These are phyloP conservation scores for Pseudochromis fuscus DNA, from an alignment of 2,797 vertebrate genomes.

Conservation along the genomic window DNA sequence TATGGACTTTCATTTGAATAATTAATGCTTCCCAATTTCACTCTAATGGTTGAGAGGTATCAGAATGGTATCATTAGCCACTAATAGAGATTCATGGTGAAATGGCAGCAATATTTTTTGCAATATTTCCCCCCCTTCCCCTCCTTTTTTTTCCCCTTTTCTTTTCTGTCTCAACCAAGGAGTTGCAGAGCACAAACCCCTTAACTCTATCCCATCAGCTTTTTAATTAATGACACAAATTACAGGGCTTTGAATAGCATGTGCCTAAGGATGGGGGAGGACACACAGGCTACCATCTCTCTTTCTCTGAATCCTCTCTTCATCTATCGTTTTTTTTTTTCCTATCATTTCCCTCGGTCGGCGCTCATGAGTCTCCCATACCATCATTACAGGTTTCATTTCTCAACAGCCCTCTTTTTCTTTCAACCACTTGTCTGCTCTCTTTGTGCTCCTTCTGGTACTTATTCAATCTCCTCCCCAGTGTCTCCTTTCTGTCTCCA, in stretches of 20 bases:
- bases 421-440: constrained; percentile 71
- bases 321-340: constrained; percentile 39
- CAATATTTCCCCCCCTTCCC: constrained; percentile 27
- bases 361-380: constrained; percentile 58
- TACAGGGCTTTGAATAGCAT: constrained; percentile 82
- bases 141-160: background rate
- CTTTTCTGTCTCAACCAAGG: constrained; percentile 38
- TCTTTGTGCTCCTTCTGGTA: constrained; percentile 63
- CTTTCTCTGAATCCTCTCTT: constrained; percentile 67
- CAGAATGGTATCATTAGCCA: constrained; percentile 83
- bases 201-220: constrained; percentile 78
- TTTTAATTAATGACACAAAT: constrained; percentile 86
- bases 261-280: constrained; percentile 82
- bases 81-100: constrained; percentile 88
- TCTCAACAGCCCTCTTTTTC: constrained; percentile 69
- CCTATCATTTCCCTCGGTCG: constrained; percentile 58
- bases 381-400: constrained; percentile 77
- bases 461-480: constrained; percentile 67
- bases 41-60: constrained; percentile 83
- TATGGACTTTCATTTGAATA: constrained; percentile 85
- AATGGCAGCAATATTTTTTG: constrained; percentile 75
- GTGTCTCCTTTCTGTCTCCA: constrained; percentile 54
- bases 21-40: constrained; percentile 85
- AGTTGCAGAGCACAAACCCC: constrained; percentile 68
- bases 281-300: constrained; percentile 65